A percentile compares a stretch with the other conserved stretches of the same genome.
Conservation (phyloP, 1,140 invertebrate genomes). For the Polypedilum vanderplanki region DNA sequence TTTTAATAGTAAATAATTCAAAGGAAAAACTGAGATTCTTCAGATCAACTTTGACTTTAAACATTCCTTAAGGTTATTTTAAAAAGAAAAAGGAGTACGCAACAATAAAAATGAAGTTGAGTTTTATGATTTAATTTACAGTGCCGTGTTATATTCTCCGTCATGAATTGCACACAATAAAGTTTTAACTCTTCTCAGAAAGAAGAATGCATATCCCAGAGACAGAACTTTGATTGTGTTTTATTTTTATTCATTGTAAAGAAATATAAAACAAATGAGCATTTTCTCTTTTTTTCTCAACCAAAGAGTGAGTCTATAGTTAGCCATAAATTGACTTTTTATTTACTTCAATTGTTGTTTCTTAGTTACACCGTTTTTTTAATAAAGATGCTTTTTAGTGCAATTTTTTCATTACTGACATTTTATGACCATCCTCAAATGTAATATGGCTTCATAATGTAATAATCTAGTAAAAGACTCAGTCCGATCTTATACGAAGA, state of each 20-base stretch:
- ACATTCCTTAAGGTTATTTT: background rate
- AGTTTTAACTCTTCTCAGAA: slow-evolving; percentile 27
- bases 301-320: background rate
- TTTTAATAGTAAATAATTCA: too few species aligned
- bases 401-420: background rate
- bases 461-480: too few species aligned
- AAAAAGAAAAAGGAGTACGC: background rate
- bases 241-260: slow-evolving; percentile 22
- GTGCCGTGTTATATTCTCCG: slow-evolving; percentile 1
- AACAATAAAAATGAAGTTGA: slow-evolving; percentile 11
- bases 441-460: too few species aligned
- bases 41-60: background rate
- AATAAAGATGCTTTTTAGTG: background rate
- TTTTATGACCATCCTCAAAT: background rate
- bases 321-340: slow-evolving; percentile 3
- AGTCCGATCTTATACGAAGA: too few species aligned
- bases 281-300: background rate
- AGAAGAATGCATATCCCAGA: background rate
- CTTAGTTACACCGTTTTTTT: background rate
- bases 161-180: slow-evolving; percentile 3
- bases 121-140: slow-evolving; percentile 27
- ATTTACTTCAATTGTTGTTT: background rate
- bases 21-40: too few species aligned
- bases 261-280: background rate
- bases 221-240: slow-evolving; percentile 5